These are phyloP conservation scores for Podarcis muralis DNA, from an alignment of 2,113 vertebrate genomes.

Conservation along the genomic window DNA sequence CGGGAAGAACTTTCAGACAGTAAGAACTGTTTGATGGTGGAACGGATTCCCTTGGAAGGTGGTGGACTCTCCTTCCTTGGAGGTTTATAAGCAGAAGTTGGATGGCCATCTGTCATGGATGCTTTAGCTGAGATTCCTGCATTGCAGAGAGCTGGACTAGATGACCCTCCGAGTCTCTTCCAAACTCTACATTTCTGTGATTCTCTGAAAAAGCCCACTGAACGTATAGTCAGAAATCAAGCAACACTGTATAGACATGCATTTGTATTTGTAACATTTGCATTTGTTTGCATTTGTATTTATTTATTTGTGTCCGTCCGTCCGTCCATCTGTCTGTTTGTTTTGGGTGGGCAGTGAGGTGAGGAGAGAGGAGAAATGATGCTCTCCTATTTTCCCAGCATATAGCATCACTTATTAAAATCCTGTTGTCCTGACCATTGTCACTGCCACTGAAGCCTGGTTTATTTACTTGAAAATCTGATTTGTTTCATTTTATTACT, in stretches of 20 bases:
- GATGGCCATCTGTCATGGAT: too few species aligned
- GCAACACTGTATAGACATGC: background rate
- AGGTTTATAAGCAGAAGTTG: too few species aligned
- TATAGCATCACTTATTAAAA: conserved; percentile 83
- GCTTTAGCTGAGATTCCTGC: too few species aligned
- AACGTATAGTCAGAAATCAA: background rate
- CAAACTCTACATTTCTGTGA: too few species aligned
- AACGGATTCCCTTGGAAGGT: too few species aligned
- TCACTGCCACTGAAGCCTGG: conserved; percentile 85
- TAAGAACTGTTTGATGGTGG: too few species aligned
- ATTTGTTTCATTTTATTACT: conserved; percentile 93
- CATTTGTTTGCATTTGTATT: background rate
- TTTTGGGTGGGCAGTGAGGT: background rate
- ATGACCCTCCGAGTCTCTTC: too few species aligned
- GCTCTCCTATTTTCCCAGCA: conserved; percentile 59
- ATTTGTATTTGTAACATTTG: background rate
- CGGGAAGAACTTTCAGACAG: too few species aligned
- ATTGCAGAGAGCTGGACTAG: too few species aligned
- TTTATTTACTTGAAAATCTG: conserved; percentile 92
- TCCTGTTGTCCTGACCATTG: conserved; percentile 85
- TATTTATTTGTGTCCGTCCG: background rate
- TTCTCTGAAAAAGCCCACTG: background rate
- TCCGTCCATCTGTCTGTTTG: background rate
- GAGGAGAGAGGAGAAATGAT: background rate
- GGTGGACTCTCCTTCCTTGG: too few species aligned